Base-by-base conservation (phyloP, 1,140 invertebrate species). In the Luehdorfia chinensis region DNA sequence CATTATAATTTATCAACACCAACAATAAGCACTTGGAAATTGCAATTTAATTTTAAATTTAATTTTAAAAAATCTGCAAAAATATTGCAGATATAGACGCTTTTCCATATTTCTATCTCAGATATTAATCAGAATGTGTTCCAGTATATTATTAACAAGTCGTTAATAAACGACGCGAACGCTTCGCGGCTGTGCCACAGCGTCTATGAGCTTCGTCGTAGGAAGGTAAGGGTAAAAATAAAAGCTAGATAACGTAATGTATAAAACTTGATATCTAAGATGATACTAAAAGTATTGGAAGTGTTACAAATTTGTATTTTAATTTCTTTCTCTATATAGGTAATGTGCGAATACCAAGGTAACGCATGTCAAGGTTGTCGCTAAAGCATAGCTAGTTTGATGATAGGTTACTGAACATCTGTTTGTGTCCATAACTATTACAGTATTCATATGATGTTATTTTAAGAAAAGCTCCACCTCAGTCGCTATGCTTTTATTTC, bases 251-350 rank as follows among this genome's bases (percentile, higher is more conserved):
- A 81, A 71, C 76, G 66, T 64, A 78, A 66, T 69, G 61, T 77
- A 72, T 74, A 80, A 72, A 84, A 74, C 52, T n/a, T 72, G 66
- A 78, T 75, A 76, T 81, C 71, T 78, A 78, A 75, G 55, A 68
- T 44, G 60, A 76, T 83, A 79, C 75, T 81, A 69, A 79, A 79
- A 75, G 76, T 83, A 80, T 81, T 83, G 71, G 62, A 77, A 55
- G 53, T 84, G 76, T 84, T 84, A 84, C 80, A 84, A 84, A 84
- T 83, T 84, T 84, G 80, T 84, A 84, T 84, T 80, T 72, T 61
- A 58, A 53, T 58, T 36, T 60, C 39, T 43, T 47, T n/a, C 9
- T 21, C 18, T 8, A 34, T 4, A 37, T 61, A 57, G 52, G 46
- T 59, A 59, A 50, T 55, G 55, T 55, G 50, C 52, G 39, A 58